Base-by-base conservation (phyloP, 2,888 invertebrate species). In the Allacma fusca region DNA sequence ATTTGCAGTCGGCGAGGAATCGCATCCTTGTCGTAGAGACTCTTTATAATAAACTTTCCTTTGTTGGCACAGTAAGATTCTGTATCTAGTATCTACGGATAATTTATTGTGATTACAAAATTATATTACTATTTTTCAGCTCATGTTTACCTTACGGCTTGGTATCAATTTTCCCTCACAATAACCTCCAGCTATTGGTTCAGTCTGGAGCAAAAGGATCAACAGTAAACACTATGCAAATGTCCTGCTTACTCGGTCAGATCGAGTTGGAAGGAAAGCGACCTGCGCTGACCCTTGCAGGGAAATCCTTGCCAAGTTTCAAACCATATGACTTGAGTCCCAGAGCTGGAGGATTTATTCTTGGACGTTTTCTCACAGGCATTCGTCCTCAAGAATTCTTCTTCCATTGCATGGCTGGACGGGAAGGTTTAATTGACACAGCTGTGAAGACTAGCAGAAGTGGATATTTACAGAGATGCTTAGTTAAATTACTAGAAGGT, bases 371-470 rank as follows among this genome's bases (percentile, higher is more conserved):
- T 86, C 92, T 98, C 91, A 98, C 98, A 0, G 99, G 99, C n/a
- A 96, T 99, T 84, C 91, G 94, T 85, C 97, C 98, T 0, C 97
- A 97, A 87, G 98, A 99, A 86, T 97, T 97, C 87, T 99, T 97
- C 88, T 98, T 98, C 88, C 98, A 99, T 90, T 98, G 98, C 86
- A 99, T 99, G 98, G 99, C 99, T 75, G 99, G 99, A 76, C 91
- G 99, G 87, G 99, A 99, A 92, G 96, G 99, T 89, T 90, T 99
- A 75, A 96, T 99, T 85, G 99, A 99, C 91, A 99, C 99, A 2
- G 99, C 99, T 81, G 98, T 99, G 0, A 99, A 99, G 89, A 99
- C 99, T 0, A 97, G 97, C 88, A 91, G 98, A 80, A 97, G 97
- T 84, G 99, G 99, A 84, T 99, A 99, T 87, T 89, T 99, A 76